Base-by-base conservation (phyloP, 2,113 vertebrate species). In the Pterocles gutturalis region DNA sequence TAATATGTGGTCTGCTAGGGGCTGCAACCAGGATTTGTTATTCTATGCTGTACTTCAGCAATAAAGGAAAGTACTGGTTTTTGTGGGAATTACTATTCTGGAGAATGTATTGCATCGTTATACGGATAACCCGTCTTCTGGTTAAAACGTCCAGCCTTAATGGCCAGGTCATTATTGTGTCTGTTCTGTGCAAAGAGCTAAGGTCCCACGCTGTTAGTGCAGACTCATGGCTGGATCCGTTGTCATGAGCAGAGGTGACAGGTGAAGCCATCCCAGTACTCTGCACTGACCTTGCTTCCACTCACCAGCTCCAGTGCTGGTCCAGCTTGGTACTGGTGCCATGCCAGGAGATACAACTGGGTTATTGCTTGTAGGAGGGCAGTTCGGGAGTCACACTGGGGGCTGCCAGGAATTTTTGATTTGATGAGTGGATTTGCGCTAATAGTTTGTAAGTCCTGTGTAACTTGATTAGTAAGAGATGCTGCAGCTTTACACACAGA, bases 221-320 rank as follows among this genome's bases (percentile, higher is more conserved):
- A 49, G 66, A 13, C 43, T 60, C 7, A 0, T 14, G 24, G 9
- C 36, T 65, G 70, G 33, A 67, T 49, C 55, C 5, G 2, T 60
- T 58, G 54, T 38, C 13, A 0, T 8, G 9, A 13, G n/a, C 34
- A 4, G 2, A 31, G 34, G 15, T 66, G 69, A 1, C 21, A 19
- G 45, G 26, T 24, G 2, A 26, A 72, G 66, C 38, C 24, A 4
- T 3, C 26, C 33, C 34, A 25, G 1, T 6, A 0, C 5, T 18
- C 31, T 51, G 46, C 28, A 24, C 34, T 6, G 2, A 4, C 22
- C 19, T 15, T 11, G 54, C 21, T n/a, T 38, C 21, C 21, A 6
- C 26, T 7, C 0, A 0, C 36, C 33, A 17, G 20, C 69, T 20
- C 8, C 34, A 4, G 26, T 13, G 4, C 61, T 87, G 60, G 49